These are phyloP conservation scores for Osmerus mordax DNA, from an alignment of 2,113 vertebrate genomes.

Conservation along the genomic window DNA sequence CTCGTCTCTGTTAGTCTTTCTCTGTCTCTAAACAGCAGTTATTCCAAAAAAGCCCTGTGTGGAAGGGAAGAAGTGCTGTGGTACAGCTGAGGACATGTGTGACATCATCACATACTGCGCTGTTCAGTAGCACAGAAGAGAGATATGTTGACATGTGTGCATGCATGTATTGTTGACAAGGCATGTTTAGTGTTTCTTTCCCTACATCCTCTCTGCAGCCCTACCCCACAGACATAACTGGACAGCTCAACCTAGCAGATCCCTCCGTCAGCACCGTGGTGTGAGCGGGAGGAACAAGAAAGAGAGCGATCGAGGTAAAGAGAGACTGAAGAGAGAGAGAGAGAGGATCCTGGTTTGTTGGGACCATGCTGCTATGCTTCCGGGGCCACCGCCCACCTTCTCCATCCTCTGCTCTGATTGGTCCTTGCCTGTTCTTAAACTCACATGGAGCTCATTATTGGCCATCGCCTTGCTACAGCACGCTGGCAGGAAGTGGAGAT, in stretches of 20 bases:
- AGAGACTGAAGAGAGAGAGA: constrained; percentile 52
- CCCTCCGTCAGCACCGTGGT: constrained; percentile 99
- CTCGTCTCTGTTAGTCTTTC: background rate
- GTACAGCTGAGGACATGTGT: too few species aligned
- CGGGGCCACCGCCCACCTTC: constrained; percentile 38
- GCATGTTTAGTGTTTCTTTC: constrained; percentile 17
- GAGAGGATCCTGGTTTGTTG: background rate
- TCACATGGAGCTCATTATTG: too few species aligned
- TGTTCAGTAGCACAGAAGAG: background rate
- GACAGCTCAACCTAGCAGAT: constrained; percentile 98
- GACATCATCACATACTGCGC: background rate
- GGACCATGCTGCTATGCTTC: constrained; percentile 35
- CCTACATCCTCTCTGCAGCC: constrained; percentile 75
- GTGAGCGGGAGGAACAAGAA: constrained; percentile 63
- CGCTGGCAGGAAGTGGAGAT: constrained; percentile 16
- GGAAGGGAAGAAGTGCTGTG: too few species aligned
- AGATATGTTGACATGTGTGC: constrained; percentile 19
- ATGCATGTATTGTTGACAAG: background rate
- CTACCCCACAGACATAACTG: constrained; percentile 95
- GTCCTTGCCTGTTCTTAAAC: background rate
- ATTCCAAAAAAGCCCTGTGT: background rate
- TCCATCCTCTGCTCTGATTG: background rate
- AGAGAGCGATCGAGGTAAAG: background rate
- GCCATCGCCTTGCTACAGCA: background rate
- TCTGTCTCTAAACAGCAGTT: background rate